Percentiles rank a stretch among this genome's conserved stretches.
phyloP scores from a whole-genome alignment of 2,888 invertebrate genomes.

The Schrankia costaestrigalis region DNA sequence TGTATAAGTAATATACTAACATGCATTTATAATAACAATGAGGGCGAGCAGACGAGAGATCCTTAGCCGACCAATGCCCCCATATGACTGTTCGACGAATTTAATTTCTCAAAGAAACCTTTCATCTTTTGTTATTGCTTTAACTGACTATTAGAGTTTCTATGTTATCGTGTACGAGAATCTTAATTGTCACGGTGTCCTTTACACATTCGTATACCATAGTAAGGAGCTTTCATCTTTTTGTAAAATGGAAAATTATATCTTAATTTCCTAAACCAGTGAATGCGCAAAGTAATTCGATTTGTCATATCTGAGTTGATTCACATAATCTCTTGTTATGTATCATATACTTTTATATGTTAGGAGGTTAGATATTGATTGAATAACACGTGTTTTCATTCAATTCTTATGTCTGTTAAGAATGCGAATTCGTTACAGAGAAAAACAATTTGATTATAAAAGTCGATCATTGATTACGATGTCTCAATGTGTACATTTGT shows the following conservation, averaged over 20 bases:
- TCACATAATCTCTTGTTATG: conserved; percentile 14
- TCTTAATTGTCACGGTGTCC: conserved; percentile 34
- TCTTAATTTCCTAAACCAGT: conserved; percentile 46
- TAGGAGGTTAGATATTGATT: too few relatives aligned
- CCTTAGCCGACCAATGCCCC: conserved; percentile 5
- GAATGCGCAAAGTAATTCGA: conserved; percentile 37
- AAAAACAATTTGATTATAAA: too few relatives aligned
- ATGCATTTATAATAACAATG: too few relatives aligned
- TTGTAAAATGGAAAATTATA: conserved; percentile 35
- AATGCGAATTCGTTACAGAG: too few relatives aligned
- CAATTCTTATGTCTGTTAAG: too few relatives aligned
- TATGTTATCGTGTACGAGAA: conserved; percentile 27
- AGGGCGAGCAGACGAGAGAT: too few relatives aligned
- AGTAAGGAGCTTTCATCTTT: conserved; percentile 32
- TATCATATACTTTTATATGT: too few relatives aligned
- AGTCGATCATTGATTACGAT: too few relatives aligned
- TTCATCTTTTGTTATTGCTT: conserved; percentile 11
- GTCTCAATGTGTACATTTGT: too few relatives aligned
- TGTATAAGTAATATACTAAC: too few relatives aligned
- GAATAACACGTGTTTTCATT: too few relatives aligned
- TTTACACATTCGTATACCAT: conserved; percentile 16
- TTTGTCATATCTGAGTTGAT: conserved; percentile 35
- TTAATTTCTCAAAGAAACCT: conserved; percentile 13
- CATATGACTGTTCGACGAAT: conserved; percentile 10
- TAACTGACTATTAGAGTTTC: conserved; percentile 14